phyloP scores from a whole-genome alignment of 2,797 vertebrate species.

The Oreonectes daqikongensis region DNA sequence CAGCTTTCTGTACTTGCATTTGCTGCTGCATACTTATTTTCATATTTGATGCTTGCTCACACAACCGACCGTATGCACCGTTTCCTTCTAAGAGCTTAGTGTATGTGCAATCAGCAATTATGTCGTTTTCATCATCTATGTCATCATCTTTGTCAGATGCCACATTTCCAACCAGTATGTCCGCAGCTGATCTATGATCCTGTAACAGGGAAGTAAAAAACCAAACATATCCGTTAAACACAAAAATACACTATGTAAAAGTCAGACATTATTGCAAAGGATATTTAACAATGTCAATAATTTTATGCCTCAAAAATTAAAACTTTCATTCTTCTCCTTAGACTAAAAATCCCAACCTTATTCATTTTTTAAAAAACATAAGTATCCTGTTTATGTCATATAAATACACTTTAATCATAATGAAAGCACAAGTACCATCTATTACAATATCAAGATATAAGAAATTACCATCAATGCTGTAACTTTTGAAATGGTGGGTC shows the following conservation, averaged over 20 bases:
- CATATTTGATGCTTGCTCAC: constrained; percentile 50
- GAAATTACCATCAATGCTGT: constrained; percentile 18
- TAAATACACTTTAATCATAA: background rate
- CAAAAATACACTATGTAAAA: too few species aligned
- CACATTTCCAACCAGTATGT: constrained; percentile 42
- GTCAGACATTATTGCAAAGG: too few species aligned
- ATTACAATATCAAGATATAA: background rate
- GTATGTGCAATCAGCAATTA: constrained; percentile 20
- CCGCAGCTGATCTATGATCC: constrained; percentile 54
- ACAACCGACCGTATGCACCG: constrained; percentile 44
- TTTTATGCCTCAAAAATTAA: too few species aligned
- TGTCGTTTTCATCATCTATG: constrained; percentile 42
- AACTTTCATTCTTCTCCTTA: too few species aligned
- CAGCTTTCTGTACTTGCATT: constrained; percentile 10
- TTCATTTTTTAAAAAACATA: too few species aligned
- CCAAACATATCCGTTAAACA: background rate
- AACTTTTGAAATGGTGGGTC: background rate
- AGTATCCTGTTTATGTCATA: background rate
- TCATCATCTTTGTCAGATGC: constrained; percentile 26
- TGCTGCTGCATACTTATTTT: constrained; percentile 40
- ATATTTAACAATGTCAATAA: too few species aligned
- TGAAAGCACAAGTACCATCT: too few species aligned
- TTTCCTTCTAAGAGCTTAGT: constrained; percentile 50
- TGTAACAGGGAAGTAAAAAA: constrained; percentile 58
- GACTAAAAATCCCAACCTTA: too few species aligned